A percentile compares a stretch with the other conserved stretches of the same genome.
phyloP scores from a whole-genome alignment of 2,888 invertebrate genomes.

The Plemyria rubiginata region DNA sequence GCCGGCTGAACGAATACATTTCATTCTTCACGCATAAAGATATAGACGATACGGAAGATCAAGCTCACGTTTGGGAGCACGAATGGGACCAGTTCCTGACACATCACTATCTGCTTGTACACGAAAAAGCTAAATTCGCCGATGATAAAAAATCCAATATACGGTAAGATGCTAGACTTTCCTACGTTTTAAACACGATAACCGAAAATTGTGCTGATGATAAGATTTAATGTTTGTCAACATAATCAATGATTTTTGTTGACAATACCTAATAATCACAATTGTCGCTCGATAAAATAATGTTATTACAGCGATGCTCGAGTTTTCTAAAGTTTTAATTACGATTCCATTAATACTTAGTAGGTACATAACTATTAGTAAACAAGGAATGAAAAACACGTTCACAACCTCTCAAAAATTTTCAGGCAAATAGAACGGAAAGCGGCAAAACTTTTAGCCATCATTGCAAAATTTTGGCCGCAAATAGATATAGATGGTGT shows the following conservation, averaged over 20 bases:
- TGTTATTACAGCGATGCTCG: conserved; percentile 31
- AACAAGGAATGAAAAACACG: conserved; percentile 22
- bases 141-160: conserved; percentile 69
- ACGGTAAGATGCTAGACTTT: conserved; percentile 53
- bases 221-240: conserved; percentile 44
- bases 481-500: conserved; percentile 94
- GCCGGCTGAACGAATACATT: conserved; percentile 91
- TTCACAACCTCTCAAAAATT: conserved; percentile 13
- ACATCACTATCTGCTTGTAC: conserved; percentile 88
- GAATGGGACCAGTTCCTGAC: conserved; percentile 95
- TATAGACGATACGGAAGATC: conserved; percentile 90
- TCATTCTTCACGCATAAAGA: conserved; percentile 89
- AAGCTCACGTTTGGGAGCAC: conserved; percentile 89
- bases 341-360: conserved; percentile 24
- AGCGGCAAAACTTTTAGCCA: conserved; percentile 86
- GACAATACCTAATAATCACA: conserved; percentile 24
- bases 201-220: neutral
- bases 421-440: conserved; percentile 79
- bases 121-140: conserved; percentile 84
- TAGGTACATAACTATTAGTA: conserved; percentile 10
- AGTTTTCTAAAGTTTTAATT: conserved; percentile 36
- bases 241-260: conserved; percentile 27
- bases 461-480: conserved; percentile 90
- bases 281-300: conserved; percentile 45
- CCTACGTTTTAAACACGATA: neutral